Percentiles rank a stretch among this genome's conserved stretches.
phyloP scores from a whole-genome alignment of 2,113 vertebrate species.

The Hystrix brachyura region DNA sequence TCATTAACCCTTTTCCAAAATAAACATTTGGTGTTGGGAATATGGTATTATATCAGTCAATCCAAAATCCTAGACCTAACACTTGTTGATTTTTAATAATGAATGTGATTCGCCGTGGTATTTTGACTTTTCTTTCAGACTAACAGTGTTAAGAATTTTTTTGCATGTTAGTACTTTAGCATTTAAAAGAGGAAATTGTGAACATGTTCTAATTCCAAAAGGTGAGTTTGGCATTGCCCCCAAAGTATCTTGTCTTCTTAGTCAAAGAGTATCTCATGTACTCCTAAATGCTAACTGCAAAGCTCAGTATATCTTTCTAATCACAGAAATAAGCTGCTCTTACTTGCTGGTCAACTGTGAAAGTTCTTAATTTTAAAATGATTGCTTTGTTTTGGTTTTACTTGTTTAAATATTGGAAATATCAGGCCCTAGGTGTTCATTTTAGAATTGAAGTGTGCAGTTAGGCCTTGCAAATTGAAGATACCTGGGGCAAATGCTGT shows the following conservation, averaged over 20 bases:
- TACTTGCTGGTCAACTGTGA: constrained; percentile 67
- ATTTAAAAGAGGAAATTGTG: constrained; percentile 85
- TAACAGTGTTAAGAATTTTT: constrained; percentile 84
- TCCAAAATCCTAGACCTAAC: constrained; percentile 94
- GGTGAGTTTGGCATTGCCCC: constrained; percentile 68
- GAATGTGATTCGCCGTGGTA: constrained; percentile 75
- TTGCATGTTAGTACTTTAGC: constrained; percentile 83
- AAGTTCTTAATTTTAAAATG: constrained; percentile 79
- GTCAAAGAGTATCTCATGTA: constrained; percentile 45
- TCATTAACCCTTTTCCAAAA: constrained; percentile 93
- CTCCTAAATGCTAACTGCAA: constrained; percentile 56
- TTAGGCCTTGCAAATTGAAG: constrained; percentile 32
- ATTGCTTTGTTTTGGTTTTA: constrained; percentile 64
- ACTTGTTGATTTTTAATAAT: constrained; percentile 88
- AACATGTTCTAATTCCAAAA: constrained; percentile 74
- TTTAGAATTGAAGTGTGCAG: constrained; percentile 64
- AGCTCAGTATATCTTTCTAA: constrained; percentile 60
- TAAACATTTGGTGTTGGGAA: constrained; percentile 90
- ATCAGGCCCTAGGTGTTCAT: constrained; percentile 56
- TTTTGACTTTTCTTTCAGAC: constrained; percentile 77
- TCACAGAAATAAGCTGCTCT: constrained; percentile 23
- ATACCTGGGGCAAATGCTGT: constrained; percentile 64
- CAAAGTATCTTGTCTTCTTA: constrained; percentile 51
- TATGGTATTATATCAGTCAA: constrained; percentile 87
- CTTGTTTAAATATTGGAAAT: constrained; percentile 60